phyloP scores from a whole-genome alignment of 2,113 vertebrate species.

The Eptesicus fuscus region DNA sequence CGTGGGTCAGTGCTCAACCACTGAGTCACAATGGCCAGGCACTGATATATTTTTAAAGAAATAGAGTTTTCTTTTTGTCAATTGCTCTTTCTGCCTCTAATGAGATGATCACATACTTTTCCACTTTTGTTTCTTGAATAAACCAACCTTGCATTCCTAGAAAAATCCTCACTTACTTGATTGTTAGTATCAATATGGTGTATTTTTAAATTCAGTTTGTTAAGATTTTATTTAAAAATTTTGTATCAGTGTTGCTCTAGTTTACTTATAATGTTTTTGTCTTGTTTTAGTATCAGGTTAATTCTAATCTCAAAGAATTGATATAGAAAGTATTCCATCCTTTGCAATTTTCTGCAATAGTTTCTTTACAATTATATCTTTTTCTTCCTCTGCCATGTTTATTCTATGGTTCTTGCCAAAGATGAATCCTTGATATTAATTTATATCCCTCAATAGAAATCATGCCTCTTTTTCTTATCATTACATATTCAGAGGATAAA shows the following conservation, averaged over 20 bases:
- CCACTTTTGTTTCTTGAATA: neutral
- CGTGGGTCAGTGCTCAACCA: no score
- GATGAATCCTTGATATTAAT: neutral
- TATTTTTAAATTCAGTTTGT: neutral
- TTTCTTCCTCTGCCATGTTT: neutral
- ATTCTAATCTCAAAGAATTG: neutral
- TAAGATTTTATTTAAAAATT: neutral
- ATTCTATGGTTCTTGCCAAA: neutral
- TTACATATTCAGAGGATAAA: neutral
- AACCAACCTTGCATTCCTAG: neutral
- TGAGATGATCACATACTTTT: neutral
- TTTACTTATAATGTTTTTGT: neutral
- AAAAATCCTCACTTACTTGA: neutral
- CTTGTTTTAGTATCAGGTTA: neutral
- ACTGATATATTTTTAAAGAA: neutral
- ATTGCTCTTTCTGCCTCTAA: neutral
- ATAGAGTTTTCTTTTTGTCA: neutral
- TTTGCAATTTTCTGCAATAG: neutral
- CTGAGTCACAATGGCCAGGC: no score
- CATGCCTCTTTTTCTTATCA: neutral
- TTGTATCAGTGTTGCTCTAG: neutral
- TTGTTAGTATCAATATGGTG: neutral
- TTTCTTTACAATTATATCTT: neutral
- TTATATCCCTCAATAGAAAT: neutral
- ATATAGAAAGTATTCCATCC: neutral